Percentiles rank a stretch among this genome's conserved stretches.
Evolutionary conservation across 2,113 vertebrate species (phyloP).

Genomic region (Sorex fumeus): DNA sequence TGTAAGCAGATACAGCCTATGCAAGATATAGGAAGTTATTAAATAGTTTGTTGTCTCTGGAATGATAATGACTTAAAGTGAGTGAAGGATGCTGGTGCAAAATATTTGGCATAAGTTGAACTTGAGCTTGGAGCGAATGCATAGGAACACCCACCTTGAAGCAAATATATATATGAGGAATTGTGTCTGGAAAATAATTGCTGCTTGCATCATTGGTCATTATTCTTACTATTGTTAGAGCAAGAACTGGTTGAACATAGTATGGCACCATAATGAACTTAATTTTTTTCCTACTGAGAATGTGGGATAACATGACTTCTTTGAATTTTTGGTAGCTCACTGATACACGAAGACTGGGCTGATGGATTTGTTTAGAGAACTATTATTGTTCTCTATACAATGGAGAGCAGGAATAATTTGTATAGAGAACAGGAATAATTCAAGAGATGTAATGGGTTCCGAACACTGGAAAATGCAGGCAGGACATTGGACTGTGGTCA

Average conservation of each 20-base stretch:
- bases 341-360: background rate
- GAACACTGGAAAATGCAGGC: background rate
- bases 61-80: conserved; percentile 17
- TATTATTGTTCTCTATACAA: too few species aligned
- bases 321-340: background rate
- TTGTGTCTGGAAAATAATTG: background rate
- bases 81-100: background rate
- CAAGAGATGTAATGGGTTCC: background rate
- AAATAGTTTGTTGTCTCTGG: background rate
- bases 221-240: background rate
- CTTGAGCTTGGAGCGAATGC: background rate
- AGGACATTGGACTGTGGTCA: background rate
- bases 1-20: background rate
- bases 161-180: background rate
- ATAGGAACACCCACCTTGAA: background rate
- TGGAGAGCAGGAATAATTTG: too few species aligned
- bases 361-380: conserved; percentile 29
- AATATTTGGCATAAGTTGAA: background rate
- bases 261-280: background rate
- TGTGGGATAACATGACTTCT: background rate
- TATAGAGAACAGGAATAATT: background rate
- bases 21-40: background rate
- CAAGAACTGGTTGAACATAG: background rate
- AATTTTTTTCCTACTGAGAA: conserved; percentile 10
- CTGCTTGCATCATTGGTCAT: background rate